phyloP scores from a whole-genome alignment of 2,797 vertebrate species.

The Pygocentrus nattereri region DNA sequence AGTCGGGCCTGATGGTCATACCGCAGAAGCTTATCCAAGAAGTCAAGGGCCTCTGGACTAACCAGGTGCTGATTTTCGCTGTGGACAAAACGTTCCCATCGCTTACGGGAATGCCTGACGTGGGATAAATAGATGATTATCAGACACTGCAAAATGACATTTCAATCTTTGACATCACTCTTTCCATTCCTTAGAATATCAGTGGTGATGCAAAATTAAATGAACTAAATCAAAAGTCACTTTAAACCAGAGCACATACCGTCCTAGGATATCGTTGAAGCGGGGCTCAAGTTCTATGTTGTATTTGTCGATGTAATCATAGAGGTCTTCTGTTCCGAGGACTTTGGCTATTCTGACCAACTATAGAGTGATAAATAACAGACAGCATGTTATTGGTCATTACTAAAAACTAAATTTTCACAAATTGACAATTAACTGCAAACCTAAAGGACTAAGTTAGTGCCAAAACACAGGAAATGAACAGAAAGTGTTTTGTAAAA shows the following conservation, averaged over 20 bases:
- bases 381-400: neutral
- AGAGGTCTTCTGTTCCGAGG: constrained; percentile 77
- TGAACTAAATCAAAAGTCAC: neutral
- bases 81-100: constrained; percentile 85
- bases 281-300: constrained; percentile 78
- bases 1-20: constrained; percentile 85
- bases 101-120: constrained; percentile 74
- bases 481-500: too few relatives aligned
- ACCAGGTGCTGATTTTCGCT: constrained; percentile 86
- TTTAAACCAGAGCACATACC: constrained; percentile 59
- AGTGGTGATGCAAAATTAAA: neutral
- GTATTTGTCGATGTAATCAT: constrained; percentile 80
- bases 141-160: neutral
- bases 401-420: neutral
- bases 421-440: too few relatives aligned
- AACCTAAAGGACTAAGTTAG: too few relatives aligned
- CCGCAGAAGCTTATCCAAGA: constrained; percentile 84
- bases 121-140: too few relatives aligned
- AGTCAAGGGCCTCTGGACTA: constrained; percentile 83
- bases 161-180: neutral
- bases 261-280: constrained; percentile 79
- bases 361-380: constrained; percentile 55
- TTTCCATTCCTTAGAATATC: neutral
- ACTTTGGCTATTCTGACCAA: constrained; percentile 79
- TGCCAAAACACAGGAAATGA: too few relatives aligned